Evolutionary conservation across 2,888 invertebrate genomes (phyloP), one percentile per base, ranked within the genome.

Genomic region (Tholera decimalis): DNA sequence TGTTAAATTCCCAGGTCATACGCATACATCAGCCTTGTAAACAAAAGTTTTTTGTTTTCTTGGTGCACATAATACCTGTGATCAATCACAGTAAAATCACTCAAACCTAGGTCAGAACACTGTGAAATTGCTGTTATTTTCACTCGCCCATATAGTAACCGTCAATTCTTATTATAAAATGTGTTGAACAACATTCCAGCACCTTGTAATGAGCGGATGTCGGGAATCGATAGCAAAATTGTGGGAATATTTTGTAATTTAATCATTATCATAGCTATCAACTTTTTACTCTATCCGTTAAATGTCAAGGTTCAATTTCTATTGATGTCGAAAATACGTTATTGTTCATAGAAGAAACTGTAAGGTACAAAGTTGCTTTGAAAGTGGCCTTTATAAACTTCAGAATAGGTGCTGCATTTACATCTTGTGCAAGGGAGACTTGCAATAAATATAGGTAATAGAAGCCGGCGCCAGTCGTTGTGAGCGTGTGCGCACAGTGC

Each of bases 181-280:
- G 90, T 92, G 89, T 91, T 89, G 88, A 89, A 91, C 93, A 92
- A 91, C 93, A 94, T 93, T 93, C 93, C 92, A 88, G 83, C 89
- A 89, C 89, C 91, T 91, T 93, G 93, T 93, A 94, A 93, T 93
- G 92, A 94, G 91, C 92, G 93, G 93, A 93, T 91, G 93, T 92
- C 92, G 91, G 89, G 92, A 88, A 92, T 91, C 92, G 93, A 94
- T 93, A 93, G 92, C 91, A 87, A 92, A 93, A 93, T 92, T 92
- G 92, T 91, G 85, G 82, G 89, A 88, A 92, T 92, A 93, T 91
- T 92, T 92, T 93, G 92, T 89, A 89, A 89, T 89, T 87, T 87
- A 82, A 83, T 72, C 73, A 67, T 55, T 37, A 53, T 64, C 54
- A 26, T 63, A 73, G 53, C 58, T n/a, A n/a, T 75, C 35, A 68